These are phyloP conservation scores for Polyommatus icarus DNA, from an alignment of 2,888 invertebrate species.

Conservation along the genomic window DNA sequence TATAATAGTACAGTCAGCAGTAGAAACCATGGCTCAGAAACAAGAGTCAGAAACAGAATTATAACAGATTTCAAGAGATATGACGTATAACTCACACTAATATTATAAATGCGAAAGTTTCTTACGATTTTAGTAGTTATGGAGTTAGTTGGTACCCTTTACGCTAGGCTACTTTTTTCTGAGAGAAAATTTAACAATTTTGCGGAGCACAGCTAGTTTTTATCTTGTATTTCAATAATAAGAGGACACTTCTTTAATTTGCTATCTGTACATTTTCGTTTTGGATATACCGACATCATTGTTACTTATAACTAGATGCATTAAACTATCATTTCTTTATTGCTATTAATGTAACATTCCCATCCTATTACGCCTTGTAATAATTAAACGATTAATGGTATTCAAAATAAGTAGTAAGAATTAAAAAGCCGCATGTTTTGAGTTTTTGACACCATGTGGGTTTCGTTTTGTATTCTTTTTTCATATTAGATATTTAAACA, in stretches of 20 bases:
- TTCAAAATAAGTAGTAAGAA: too few relatives aligned
- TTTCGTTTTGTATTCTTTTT: too few relatives aligned
- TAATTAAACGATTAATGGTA: neutral
- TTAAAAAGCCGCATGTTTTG: neutral
- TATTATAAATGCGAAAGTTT: too few relatives aligned
- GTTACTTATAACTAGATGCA: slow-evolving; percentile 22
- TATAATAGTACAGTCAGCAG: neutral
- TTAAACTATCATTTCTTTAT: slow-evolving; percentile 11
- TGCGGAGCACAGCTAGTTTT: too few relatives aligned
- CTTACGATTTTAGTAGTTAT: too few relatives aligned
- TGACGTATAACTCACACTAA: too few relatives aligned
- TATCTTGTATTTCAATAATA: too few relatives aligned
- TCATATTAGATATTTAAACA: too few relatives aligned
- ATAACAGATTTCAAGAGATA: too few relatives aligned
- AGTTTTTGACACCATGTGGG: neutral
- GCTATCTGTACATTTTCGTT: neutral
- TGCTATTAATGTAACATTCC: neutral
- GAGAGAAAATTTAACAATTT: too few relatives aligned
- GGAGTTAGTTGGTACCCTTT: too few relatives aligned
- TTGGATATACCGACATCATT: slow-evolving; percentile 1
- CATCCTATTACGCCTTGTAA: neutral
- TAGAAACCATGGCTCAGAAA: neutral
- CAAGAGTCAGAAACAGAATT: neutral
- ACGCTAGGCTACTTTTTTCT: too few relatives aligned
- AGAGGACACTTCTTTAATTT: neutral